Percentiles rank a stretch among this genome's conserved stretches.
phyloP scores from a whole-genome alignment of 2,797 vertebrate genomes.

The Dendrocincla tyrannina region DNA sequence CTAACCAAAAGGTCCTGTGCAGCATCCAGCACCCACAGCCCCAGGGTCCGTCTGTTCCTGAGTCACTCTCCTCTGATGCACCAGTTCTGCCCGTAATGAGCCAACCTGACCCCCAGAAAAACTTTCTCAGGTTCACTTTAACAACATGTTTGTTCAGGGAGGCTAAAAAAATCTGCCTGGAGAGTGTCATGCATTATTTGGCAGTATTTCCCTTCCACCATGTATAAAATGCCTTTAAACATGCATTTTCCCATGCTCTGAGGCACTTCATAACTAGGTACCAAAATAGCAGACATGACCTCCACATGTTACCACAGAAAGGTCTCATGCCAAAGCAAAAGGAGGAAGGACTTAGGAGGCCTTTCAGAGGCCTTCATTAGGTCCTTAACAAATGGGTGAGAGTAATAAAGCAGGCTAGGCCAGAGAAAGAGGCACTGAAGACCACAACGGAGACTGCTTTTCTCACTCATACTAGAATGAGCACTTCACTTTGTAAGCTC shows the following conservation, averaged over 20 bases:
- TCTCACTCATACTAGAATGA: neutral
- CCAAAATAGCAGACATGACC: neutral
- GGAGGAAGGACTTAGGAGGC: neutral
- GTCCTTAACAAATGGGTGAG: neutral
- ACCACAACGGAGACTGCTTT: neutral
- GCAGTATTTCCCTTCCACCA: neutral
- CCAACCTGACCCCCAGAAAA: neutral
- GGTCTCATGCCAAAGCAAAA: neutral
- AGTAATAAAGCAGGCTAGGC: neutral
- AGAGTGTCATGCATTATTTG: neutral
- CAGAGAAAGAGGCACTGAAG: neutral
- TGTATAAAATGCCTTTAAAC: neutral
- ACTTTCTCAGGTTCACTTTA: neutral
- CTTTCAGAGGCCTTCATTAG: neutral
- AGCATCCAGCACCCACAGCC: neutral
- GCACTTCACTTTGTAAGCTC: neutral
- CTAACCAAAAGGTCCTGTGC: neutral
- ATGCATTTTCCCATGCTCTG: fast-evolving
- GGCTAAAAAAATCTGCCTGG: neutral
- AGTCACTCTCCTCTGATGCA: neutral
- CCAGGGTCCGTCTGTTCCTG: neutral
- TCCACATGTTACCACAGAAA: neutral
- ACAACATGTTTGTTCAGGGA: neutral
- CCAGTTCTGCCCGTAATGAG: neutral
- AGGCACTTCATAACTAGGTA: neutral